A percentile compares a stretch with the other conserved stretches of the same genome.
Conservation (phyloP, 2,797 vertebrate species). For the Mallotus villosus region DNA sequence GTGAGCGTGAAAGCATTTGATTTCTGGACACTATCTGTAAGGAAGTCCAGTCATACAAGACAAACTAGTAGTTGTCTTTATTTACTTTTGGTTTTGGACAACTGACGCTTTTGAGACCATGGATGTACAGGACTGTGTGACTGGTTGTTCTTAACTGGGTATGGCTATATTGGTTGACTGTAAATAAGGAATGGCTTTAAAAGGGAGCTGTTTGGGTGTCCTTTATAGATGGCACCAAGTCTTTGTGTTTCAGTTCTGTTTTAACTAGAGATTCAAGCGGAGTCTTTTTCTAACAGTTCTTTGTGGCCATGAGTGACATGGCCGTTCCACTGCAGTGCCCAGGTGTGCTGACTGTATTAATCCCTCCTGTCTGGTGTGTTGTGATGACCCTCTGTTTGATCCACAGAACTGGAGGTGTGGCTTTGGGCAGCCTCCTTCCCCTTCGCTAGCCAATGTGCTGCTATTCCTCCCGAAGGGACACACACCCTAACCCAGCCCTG, state of each 20-base stretch:
- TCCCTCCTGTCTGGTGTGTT: constrained; percentile 41
- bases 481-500: constrained; percentile 40
- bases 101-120: not conserved
- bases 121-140: not conserved
- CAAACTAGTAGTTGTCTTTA: not conserved
- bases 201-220: not conserved
- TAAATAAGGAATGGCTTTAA: not conserved
- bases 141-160: not conserved
- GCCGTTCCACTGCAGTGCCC: not conserved
- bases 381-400: constrained; percentile 57
- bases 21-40: not conserved
- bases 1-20: not conserved
- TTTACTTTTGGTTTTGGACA: not conserved
- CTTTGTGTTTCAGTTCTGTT: not conserved
- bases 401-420: constrained; percentile 55
- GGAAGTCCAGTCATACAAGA: not conserved
- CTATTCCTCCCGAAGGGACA: constrained; percentile 48
- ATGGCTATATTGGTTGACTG: not conserved
- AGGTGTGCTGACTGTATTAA: not conserved
- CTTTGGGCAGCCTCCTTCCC: constrained; percentile 42
- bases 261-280: not conserved
- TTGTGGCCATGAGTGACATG: not conserved
- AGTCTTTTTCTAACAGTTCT: not conserved
- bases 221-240: not conserved
- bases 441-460: constrained; percentile 38